phyloP scores from a whole-genome alignment of 2,113 vertebrate genomes.

The Festucalex cinctus region DNA sequence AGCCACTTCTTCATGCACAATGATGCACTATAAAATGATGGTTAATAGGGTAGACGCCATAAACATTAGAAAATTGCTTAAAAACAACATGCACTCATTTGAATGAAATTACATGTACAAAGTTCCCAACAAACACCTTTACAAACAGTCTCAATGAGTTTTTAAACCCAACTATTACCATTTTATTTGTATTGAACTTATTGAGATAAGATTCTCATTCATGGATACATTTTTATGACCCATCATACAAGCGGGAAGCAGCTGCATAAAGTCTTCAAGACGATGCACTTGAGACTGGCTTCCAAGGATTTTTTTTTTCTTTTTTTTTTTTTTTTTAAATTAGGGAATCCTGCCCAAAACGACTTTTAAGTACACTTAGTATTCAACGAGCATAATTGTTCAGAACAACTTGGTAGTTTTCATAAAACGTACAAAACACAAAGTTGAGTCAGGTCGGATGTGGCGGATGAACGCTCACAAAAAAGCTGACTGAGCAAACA shows the following conservation, averaged over 20 bases:
- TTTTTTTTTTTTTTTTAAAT: constrained; percentile 11
- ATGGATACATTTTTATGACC: constrained; percentile 29
- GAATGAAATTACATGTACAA: constrained; percentile 76
- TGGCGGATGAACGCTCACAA: constrained; percentile 23
- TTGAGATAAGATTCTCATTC: constrained; percentile 33
- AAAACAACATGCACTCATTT: constrained; percentile 85
- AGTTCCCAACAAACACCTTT: constrained; percentile 63
- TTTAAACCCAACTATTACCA: constrained; percentile 56
- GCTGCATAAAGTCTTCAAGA: constrained; percentile 39
- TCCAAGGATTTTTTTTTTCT: constrained; percentile 10
- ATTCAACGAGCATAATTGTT: constrained; percentile 55
- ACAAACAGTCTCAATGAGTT: constrained; percentile 62
- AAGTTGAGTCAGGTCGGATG: constrained; percentile 47
- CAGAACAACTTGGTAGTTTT: constrained; percentile 44
- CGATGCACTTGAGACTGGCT: constrained; percentile 24
- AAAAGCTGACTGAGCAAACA: constrained; percentile 48
- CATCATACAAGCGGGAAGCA: constrained; percentile 15
- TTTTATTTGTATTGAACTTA: constrained; percentile 33
- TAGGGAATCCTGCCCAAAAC: constrained; percentile 57
- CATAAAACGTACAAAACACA: constrained; percentile 48
- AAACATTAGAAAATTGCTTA: constrained; percentile 82
- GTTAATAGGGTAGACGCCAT: constrained; percentile 78
- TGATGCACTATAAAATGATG: constrained; percentile 88
- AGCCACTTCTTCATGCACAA: constrained; percentile 88
- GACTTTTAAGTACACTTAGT: constrained; percentile 72